Base-by-base conservation (phyloP, 2,888 invertebrate species). In the Notodonta dromedarius region DNA sequence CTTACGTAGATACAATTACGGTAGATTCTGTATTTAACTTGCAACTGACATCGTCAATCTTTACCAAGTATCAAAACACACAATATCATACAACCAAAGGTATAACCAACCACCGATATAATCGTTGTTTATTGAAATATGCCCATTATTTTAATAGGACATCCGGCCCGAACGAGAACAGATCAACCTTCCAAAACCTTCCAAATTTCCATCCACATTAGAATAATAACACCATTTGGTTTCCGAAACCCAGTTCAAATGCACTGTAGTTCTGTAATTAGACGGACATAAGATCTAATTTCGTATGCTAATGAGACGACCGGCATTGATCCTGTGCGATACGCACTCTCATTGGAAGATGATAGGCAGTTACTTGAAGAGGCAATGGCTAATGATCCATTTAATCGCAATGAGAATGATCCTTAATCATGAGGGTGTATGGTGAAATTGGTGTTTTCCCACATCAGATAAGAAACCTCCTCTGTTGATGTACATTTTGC, bases 121-220 rank as follows among this genome's bases (percentile, higher is more conserved):
- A 88, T 84, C 86, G 77, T 76, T 85, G 87, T 85, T 91, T 89
- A 91, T 89, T 91, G 90, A 89, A 91, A 88, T 85, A 85, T 85
- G 80, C 74, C 86, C 79, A 91, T 91, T 92, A 92, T 89, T 91
- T 91, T 92, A 93, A 92, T 91, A 90, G 88, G 84, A 91, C 89
- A 90, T 91, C 90, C 90, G 89, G 89, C 83, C 71, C 70, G 75
- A 81, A 82, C 79, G 78, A 66, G 73, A 73, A 69, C 71, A 78
- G 76, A 81, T 79, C 78, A 67, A 69, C 57, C 73, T 84, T 66
- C 69, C 69, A 69, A 66, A 69, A 65, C 65, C 66, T 46, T 54
- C 63, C 71, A 75, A 80, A 70, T 66, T 70, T 74, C 73, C 70
- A 66, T 68, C 65, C 62, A 79, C 82, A 85, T 89, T 88, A 88